phyloP scores from a whole-genome alignment of 2,113 vertebrate genomes.

The Cinclus cinclus region DNA sequence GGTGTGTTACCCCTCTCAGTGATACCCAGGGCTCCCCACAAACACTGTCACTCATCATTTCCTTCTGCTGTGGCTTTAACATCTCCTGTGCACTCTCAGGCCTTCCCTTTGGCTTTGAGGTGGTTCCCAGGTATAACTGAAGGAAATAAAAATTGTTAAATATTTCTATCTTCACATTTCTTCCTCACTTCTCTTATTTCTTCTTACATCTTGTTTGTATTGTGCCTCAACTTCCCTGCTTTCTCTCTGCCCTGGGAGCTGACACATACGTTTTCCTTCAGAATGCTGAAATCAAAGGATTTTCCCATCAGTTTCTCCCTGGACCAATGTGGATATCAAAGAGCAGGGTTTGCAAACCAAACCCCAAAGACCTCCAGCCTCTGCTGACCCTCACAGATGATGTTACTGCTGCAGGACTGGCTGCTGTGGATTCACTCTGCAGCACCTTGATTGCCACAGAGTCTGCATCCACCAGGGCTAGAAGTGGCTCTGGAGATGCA shows the following conservation, averaged over 20 bases:
- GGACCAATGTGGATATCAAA: neutral
- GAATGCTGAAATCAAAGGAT: constrained; percentile 32
- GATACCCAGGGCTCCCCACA: neutral
- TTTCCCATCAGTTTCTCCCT: neutral
- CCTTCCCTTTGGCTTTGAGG: neutral
- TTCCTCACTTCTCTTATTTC: neutral
- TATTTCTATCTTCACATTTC: neutral
- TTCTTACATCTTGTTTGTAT: neutral
- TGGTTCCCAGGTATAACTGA: neutral
- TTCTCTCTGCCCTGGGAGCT: neutral
- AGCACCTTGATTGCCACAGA: neutral
- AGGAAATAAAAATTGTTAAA: neutral
- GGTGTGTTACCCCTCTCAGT: too few relatives aligned
- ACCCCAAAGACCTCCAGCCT: neutral
- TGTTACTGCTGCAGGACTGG: neutral
- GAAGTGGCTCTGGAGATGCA: neutral
- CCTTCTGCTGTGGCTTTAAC: neutral
- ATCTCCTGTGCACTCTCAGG: neutral
- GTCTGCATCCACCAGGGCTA: too few relatives aligned
- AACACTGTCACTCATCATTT: neutral
- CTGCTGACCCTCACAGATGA: neutral
- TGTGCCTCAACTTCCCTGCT: neutral
- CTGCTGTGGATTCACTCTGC: neutral
- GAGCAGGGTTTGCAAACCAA: neutral
- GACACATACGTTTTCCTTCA: neutral